Percentiles rank a stretch among this genome's conserved stretches.
Evolutionary conservation across 2,888 invertebrate species (phyloP).

Genomic region (Monoplex corrugatus): DNA sequence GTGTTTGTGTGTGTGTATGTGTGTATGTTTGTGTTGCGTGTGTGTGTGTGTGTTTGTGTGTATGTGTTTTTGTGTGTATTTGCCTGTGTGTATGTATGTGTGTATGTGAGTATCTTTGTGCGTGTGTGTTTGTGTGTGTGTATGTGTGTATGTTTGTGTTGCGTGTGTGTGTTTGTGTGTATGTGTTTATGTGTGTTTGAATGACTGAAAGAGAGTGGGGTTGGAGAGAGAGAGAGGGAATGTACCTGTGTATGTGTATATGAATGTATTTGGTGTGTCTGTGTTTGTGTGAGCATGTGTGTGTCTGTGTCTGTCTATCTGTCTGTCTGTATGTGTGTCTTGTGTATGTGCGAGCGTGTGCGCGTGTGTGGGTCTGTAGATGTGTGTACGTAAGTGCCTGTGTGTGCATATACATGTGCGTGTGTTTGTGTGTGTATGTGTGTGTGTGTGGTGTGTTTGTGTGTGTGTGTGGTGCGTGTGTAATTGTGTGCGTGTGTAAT

Average conservation of each 20-base stretch:
- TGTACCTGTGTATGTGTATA: background rate
- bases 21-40: background rate
- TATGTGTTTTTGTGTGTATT: background rate
- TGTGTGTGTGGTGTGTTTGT: background rate
- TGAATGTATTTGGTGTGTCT: background rate
- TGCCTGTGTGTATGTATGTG: background rate
- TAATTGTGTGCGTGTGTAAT: background rate
- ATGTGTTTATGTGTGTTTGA: background rate
- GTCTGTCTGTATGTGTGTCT: background rate
- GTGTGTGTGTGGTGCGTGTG: background rate
- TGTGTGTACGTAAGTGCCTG: background rate
- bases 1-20: background rate
- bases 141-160: background rate
- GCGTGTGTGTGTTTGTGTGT: background rate
- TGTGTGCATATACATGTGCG: background rate
- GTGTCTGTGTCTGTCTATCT: background rate
- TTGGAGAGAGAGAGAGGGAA: too few relatives aligned
- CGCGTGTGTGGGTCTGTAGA: background rate
- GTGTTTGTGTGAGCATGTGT: slow-evolving; percentile 1
- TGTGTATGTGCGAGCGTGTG: background rate
- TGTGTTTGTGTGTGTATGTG: background rate
- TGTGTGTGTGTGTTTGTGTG: background rate
- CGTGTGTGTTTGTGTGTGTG: background rate
- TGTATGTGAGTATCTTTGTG: background rate
- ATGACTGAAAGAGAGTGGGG: too few relatives aligned